Conservation (phyloP, 2,888 invertebrate species). For the Apamea monoglypha region DNA sequence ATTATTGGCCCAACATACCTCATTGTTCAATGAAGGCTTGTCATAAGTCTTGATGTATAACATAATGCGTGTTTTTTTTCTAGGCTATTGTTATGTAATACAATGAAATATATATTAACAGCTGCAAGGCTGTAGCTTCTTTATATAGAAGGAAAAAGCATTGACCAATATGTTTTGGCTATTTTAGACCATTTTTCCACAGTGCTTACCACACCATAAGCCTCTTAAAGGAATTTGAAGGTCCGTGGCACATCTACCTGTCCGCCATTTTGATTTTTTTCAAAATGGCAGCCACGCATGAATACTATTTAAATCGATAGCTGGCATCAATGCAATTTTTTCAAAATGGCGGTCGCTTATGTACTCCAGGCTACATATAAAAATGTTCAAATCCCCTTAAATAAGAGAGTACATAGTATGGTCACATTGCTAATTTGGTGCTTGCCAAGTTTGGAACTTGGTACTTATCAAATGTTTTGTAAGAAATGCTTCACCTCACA, state of each 20-base stretch:
- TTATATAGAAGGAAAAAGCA: background rate
- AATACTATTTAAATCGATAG: background rate
- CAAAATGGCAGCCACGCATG: background rate
- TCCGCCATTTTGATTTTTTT: background rate
- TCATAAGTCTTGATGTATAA: background rate
- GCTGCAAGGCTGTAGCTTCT: background rate
- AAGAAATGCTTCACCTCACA: conserved; percentile 29
- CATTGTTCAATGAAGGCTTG: background rate
- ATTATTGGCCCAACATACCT: background rate
- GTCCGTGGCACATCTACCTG: background rate
- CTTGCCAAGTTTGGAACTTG: conserved; percentile 8
- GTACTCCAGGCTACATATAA: background rate
- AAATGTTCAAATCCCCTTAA: background rate
- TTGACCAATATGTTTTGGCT: too few species aligned
- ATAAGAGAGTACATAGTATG: background rate
- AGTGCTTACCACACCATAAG: background rate
- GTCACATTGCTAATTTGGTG: background rate
- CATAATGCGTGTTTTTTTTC: background rate
- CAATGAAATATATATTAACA: background rate
- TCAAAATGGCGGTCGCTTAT: background rate
- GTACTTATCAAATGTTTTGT: background rate
- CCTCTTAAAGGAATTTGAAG: background rate
- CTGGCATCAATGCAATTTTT: background rate
- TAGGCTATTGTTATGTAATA: background rate
- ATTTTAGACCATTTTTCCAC: background rate